Conservation (phyloP, 1,140 invertebrate species). For the Diplogasteroides magnus region DNA sequence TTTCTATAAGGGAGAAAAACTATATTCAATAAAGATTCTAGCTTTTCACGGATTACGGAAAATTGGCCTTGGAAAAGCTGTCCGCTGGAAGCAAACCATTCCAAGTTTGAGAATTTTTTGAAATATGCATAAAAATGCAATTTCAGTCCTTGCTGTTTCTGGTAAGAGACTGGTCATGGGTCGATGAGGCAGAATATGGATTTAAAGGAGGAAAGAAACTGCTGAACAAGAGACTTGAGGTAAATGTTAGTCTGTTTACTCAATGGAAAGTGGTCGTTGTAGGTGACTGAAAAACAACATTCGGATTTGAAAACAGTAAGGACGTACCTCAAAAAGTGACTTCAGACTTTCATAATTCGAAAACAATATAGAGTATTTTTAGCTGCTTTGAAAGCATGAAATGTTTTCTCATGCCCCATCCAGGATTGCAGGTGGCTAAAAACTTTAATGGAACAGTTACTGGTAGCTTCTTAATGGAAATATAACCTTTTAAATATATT, state of each 20-base stretch:
- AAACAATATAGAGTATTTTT: too few species aligned
- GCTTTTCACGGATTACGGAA: slow-evolving; percentile 92
- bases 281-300: slow-evolving; percentile 83
- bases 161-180: slow-evolving; percentile 95
- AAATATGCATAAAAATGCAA: slow-evolving; percentile 12
- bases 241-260: slow-evolving; percentile 54
- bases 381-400: slow-evolving; percentile 89
- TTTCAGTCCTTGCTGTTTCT: slow-evolving; percentile 81
- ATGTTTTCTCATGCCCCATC: slow-evolving; percentile 96
- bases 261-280: not conserved
- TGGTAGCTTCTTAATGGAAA: too few species aligned
- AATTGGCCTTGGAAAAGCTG: slow-evolving; percentile 85
- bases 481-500: too few species aligned
- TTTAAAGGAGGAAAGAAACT: slow-evolving; percentile 78
- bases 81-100: slow-evolving; percentile 74
- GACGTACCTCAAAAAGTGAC: slow-evolving; percentile 83
- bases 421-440: slow-evolving; percentile 88
- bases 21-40: slow-evolving; percentile 27
- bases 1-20: too few species aligned
- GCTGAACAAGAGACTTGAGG: slow-evolving; percentile 76
- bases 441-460: slow-evolving; percentile 83
- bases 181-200: slow-evolving; percentile 91
- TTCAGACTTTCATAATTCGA: too few species aligned
- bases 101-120: slow-evolving; percentile 59
- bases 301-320: slow-evolving; percentile 85